These are phyloP conservation scores for Taphrorychus bicolor DNA, from an alignment of 2,888 invertebrate species.

Conservation along the genomic window DNA sequence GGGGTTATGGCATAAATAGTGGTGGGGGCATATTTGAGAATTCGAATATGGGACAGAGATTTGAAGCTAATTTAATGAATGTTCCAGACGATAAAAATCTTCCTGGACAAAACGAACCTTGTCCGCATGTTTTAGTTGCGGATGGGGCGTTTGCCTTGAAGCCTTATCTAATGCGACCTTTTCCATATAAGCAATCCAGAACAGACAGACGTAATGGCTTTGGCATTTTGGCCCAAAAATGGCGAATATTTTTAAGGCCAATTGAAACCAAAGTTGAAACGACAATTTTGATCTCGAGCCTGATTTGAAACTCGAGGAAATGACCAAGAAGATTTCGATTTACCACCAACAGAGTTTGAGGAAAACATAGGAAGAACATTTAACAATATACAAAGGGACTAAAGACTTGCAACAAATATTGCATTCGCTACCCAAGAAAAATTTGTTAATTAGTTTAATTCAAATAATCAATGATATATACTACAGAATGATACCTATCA, in stretches of 20 bases:
- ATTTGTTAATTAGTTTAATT: slow-evolving; percentile 17
- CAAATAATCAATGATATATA: slow-evolving; percentile 12
- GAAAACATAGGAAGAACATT: slow-evolving; percentile 10
- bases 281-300: slow-evolving; percentile 18
- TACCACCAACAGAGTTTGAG: slow-evolving; percentile 11
- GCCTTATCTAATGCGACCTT: slow-evolving; percentile 44
- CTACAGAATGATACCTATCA: no score
- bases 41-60: slow-evolving; percentile 42
- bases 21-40: slow-evolving; percentile 40
- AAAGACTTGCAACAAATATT: slow-evolving; percentile 10
- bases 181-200: slow-evolving; percentile 37
- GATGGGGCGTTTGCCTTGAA: slow-evolving; percentile 46
- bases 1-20: slow-evolving; percentile 38
- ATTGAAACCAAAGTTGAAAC: slow-evolving; percentile 32
- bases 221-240: slow-evolving; percentile 19
- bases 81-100: slow-evolving; percentile 41
- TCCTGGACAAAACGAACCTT: slow-evolving; percentile 39
- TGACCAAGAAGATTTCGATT: neutral
- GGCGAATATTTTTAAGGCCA: slow-evolving; percentile 20
- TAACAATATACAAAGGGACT: slow-evolving; percentile 8
- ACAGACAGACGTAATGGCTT: slow-evolving; percentile 29
- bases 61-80: slow-evolving; percentile 38
- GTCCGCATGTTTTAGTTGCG: slow-evolving; percentile 43
- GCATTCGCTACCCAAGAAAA: slow-evolving; percentile 4
- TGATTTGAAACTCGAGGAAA: slow-evolving; percentile 11